These are phyloP conservation scores for Tachuris rubrigastra DNA, from an alignment of 2,113 vertebrate genomes.

Conservation along the genomic window DNA sequence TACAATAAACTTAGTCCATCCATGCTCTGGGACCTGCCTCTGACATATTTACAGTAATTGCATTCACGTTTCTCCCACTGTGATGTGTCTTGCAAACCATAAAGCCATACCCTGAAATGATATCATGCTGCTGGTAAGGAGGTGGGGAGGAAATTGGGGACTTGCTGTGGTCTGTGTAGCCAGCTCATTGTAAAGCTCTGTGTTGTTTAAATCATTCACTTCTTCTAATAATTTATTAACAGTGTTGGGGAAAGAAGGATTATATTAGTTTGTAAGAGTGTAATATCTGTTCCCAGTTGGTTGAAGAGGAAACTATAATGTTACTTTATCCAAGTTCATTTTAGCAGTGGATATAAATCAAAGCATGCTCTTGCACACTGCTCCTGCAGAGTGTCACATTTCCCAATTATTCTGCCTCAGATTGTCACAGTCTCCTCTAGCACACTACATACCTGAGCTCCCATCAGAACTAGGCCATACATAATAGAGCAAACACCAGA, in stretches of 20 bases:
- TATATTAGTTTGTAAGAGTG: neutral
- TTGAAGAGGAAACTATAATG: constrained; percentile 25
- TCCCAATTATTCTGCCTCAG: constrained; percentile 8
- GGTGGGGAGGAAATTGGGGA: neutral
- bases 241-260: neutral
- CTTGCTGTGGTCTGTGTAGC: neutral
- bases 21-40: neutral
- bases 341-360: constrained; percentile 39
- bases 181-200: neutral
- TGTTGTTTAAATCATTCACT: constrained; percentile 18
- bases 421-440: neutral
- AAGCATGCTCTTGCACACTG: neutral
- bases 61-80: neutral
- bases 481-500: constrained; percentile 23
- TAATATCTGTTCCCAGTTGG: neutral
- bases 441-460: neutral
- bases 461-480: neutral
- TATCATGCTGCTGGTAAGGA: neutral
- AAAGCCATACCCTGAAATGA: neutral
- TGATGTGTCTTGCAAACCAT: neutral
- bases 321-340: constrained; percentile 27
- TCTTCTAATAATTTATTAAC: constrained; percentile 27
- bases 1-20: neutral
- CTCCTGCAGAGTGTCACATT: neutral
- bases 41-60: neutral